Evolutionary conservation across 2,113 vertebrate species (phyloP).

Genomic region (Elachura formosa): DNA sequence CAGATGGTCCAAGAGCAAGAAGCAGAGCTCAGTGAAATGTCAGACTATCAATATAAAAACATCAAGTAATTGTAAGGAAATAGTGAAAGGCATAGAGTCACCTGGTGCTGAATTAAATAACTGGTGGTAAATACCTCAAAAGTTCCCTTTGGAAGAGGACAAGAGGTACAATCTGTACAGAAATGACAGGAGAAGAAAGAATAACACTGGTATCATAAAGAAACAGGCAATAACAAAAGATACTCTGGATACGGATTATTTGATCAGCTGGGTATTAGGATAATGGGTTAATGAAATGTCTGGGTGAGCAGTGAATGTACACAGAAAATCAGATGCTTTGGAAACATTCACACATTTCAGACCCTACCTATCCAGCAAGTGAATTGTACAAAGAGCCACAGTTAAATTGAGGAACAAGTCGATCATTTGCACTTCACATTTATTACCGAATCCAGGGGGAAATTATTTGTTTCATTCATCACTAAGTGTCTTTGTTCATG

Average conservation of each 20-base stretch:
- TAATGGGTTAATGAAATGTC: constrained; percentile 3
- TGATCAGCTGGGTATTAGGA: constrained; percentile 3
- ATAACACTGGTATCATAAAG: neutral
- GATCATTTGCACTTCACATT: neutral
- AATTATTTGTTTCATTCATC: neutral
- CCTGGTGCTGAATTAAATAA: neutral
- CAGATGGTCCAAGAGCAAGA: neutral
- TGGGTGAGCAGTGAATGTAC: neutral
- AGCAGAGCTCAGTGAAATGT: neutral
- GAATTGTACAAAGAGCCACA: neutral
- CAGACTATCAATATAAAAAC: neutral
- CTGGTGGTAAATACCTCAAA: neutral
- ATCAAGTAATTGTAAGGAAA: neutral
- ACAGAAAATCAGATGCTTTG: neutral
- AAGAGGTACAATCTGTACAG: neutral
- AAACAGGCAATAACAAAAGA: neutral
- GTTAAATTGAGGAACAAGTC: neutral
- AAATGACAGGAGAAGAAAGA: neutral
- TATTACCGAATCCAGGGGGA: neutral
- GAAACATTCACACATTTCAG: neutral
- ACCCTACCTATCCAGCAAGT: neutral
- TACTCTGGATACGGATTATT: neutral
- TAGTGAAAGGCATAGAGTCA: neutral
- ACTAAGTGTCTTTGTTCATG: neutral
- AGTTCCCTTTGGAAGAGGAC: neutral